Conservation (phyloP, 2,888 invertebrate genomes). For the Stictocephala bisonia region DNA sequence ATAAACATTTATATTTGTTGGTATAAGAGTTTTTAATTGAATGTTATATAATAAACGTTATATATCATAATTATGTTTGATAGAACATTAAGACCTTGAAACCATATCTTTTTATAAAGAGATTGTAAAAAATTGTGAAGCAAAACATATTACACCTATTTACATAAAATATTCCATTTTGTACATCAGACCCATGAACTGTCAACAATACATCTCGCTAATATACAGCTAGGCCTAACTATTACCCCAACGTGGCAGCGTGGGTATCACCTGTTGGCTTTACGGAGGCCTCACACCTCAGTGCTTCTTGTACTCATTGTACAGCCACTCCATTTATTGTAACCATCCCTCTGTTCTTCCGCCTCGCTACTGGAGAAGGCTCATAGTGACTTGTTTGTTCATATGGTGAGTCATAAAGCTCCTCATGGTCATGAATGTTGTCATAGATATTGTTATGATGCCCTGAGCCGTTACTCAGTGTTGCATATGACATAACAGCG, state of each 20-base stretch:
- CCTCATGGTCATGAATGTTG: conserved; percentile 70
- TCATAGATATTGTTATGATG: conserved; percentile 71
- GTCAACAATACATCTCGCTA: not conserved
- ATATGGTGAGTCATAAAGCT: conserved; percentile 82
- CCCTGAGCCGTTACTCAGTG: conserved; percentile 76
- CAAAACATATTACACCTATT: no score
- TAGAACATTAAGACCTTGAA: no score
- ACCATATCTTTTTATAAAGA: no score
- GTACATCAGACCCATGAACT: not conserved
- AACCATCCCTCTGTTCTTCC: conserved; percentile 68
- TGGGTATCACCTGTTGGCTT: no score
- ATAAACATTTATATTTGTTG: no score
- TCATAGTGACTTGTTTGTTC: conserved; percentile 76
- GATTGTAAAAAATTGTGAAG: no score
- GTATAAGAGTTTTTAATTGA: no score
- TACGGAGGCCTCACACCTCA: not conserved
- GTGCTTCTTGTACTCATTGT: conserved; percentile 59
- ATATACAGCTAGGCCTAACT: no score
- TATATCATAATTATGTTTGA: no score
- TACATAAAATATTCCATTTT: no score
- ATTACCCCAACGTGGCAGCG: no score
- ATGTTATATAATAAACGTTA: no score
- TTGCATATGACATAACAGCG: conserved; percentile 90
- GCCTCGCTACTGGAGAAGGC: conserved; percentile 72
- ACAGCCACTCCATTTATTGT: conserved; percentile 92